These are phyloP conservation scores for Alloscopus bannaensis DNA, from an alignment of 2,888 invertebrate species.

Conservation along the genomic window DNA sequence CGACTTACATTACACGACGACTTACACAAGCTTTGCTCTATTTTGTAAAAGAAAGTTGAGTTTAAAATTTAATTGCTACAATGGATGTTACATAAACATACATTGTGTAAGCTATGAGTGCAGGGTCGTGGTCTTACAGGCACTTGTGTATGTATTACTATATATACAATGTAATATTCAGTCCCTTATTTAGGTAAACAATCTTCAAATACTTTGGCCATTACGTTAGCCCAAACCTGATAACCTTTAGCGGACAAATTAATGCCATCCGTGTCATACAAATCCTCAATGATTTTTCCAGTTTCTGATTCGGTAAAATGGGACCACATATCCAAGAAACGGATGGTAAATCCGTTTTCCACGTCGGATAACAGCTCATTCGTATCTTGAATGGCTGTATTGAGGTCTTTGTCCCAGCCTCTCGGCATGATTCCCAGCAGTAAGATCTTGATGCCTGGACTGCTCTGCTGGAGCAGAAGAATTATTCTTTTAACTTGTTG, in stretches of 20 bases:
- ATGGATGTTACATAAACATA: no score
- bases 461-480: slow-evolving; percentile 52
- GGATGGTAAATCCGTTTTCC: slow-evolving; percentile 67
- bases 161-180: no score
- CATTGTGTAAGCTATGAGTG: no score
- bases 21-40: no score
- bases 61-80: no score
- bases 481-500: slow-evolving; percentile 64
- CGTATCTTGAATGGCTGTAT: slow-evolving; percentile 49
- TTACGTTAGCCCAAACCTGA: slow-evolving; percentile 52
- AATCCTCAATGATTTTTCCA: slow-evolving; percentile 50
- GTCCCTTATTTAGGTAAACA: slow-evolving; percentile 20
- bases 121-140: no score
- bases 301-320: slow-evolving; percentile 33
- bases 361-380: slow-evolving; percentile 58
- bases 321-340: slow-evolving; percentile 51
- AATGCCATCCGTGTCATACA: slow-evolving; percentile 56
- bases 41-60: no score
- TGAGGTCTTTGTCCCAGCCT: slow-evolving; percentile 46
- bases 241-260: slow-evolving; percentile 61
- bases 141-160: no score
- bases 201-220: slow-evolving; percentile 53
- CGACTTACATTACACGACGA: no score
- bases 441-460: slow-evolving; percentile 62
- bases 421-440: slow-evolving; percentile 59